Evolutionary conservation across 1,140 invertebrate genomes (phyloP).

Genomic region (Drosophila melanogaster): DNA sequence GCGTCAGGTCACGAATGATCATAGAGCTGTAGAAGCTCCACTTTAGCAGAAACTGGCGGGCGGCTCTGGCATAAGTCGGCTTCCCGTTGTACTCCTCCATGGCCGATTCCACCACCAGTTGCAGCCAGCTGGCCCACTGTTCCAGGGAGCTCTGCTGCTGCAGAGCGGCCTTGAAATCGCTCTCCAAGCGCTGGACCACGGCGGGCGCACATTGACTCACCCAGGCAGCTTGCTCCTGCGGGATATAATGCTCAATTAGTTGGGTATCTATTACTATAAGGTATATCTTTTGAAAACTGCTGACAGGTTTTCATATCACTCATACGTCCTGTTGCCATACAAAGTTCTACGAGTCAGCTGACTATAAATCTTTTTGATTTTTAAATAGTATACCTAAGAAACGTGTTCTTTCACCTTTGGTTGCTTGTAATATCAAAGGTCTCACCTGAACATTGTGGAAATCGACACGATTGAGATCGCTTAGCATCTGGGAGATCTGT

Average conservation of each 20-base stretch:
- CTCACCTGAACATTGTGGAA: constrained; percentile 97
- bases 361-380: too few species aligned
- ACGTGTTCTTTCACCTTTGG: too few species aligned
- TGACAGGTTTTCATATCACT: background rate
- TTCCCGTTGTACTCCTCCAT: constrained; percentile 95
- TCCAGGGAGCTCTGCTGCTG: constrained; percentile 97
- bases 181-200: constrained; percentile 94
- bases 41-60: constrained; percentile 97
- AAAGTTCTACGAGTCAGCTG: too few species aligned
- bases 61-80: constrained; percentile 94
- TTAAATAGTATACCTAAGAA: background rate
- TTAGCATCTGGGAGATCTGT: constrained; percentile 98
- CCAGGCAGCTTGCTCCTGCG: constrained; percentile 94
- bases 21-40: constrained; percentile 99
- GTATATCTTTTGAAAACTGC: too few species aligned
- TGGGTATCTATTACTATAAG: background rate
- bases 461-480: constrained; percentile 98
- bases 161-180: constrained; percentile 96
- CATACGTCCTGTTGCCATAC: background rate
- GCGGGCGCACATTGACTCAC: constrained; percentile 97
- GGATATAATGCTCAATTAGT: background rate
- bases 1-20: constrained; percentile 97
- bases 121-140: constrained; percentile 98
- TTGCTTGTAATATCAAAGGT: too few species aligned
- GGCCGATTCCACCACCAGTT: constrained; percentile 94